Evolutionary conservation across 2,113 vertebrate genomes (phyloP).

Genomic region (Opisthocomus hoazin): DNA sequence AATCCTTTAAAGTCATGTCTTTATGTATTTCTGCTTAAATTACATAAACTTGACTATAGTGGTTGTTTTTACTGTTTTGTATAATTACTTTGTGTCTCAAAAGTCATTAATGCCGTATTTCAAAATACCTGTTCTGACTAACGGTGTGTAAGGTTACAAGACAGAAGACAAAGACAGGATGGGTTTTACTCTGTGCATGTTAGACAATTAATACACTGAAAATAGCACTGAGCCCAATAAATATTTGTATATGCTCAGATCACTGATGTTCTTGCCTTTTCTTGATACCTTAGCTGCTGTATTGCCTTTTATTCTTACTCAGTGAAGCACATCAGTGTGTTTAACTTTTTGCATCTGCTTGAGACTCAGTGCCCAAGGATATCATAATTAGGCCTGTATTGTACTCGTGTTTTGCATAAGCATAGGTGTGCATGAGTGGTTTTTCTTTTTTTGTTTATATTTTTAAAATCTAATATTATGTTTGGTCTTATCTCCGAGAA

Average conservation of each 20-base stretch:
- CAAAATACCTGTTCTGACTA: conserved; percentile 1
- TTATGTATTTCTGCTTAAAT: conserved; percentile 24
- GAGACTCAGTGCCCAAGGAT: background rate
- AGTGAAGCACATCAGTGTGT: background rate
- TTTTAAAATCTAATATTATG: background rate
- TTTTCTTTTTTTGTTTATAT: background rate
- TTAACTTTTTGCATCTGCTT: conserved; percentile 25
- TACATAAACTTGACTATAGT: background rate
- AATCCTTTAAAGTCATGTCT: background rate
- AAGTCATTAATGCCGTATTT: conserved; percentile 21
- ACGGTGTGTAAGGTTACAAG: background rate
- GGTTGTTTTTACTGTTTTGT: background rate
- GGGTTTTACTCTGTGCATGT: background rate
- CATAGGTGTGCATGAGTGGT: background rate
- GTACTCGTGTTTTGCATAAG: background rate
- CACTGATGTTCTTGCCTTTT: background rate
- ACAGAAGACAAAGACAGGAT: background rate
- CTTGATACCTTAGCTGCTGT: background rate
- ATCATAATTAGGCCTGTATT: background rate
- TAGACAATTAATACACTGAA: background rate
- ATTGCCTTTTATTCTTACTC: background rate
- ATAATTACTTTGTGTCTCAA: conserved; percentile 36
- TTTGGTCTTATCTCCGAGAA: background rate
- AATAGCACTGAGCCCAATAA: background rate
- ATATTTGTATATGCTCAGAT: background rate